phyloP scores from a whole-genome alignment of 2,797 vertebrate species.

The Cossypha niveicapilla region DNA sequence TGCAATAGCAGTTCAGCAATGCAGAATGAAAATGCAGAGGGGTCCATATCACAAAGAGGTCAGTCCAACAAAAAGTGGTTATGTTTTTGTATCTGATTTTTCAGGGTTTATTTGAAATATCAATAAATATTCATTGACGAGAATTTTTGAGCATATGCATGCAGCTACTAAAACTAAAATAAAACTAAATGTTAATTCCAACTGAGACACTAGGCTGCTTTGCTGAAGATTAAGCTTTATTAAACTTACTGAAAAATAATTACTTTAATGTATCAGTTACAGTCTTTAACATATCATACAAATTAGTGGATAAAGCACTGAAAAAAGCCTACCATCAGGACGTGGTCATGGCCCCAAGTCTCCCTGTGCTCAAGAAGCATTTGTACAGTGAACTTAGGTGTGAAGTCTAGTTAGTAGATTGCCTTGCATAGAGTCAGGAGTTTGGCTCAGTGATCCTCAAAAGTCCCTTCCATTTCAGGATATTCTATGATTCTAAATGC shows the following conservation, averaged over 20 bases:
- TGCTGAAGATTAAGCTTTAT: not conserved
- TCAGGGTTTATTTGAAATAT: not conserved
- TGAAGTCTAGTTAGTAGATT: not conserved
- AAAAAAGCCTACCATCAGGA: not conserved
- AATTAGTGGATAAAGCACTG: not conserved
- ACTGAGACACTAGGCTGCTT: not conserved
- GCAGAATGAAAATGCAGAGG: not conserved
- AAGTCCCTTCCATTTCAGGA: not conserved
- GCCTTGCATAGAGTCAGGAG: not conserved
- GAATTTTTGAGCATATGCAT: not conserved
- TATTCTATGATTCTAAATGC: not conserved
- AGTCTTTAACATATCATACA: not conserved
- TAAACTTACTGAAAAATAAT: not conserved
- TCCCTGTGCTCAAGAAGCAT: not conserved
- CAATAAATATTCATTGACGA: not conserved
- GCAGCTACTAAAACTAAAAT: not conserved
- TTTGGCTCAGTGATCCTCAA: not conserved
- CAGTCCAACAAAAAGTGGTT: not conserved
- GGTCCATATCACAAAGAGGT: not conserved
- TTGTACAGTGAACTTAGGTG: not conserved
- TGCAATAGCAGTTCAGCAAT: not conserved
- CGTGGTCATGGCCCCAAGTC: fast-evolving
- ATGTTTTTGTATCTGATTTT: not conserved
- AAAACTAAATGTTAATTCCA: not conserved
- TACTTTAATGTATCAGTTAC: not conserved